phyloP scores from a whole-genome alignment of 2,113 vertebrate genomes.

The Amazona guildingii region DNA sequence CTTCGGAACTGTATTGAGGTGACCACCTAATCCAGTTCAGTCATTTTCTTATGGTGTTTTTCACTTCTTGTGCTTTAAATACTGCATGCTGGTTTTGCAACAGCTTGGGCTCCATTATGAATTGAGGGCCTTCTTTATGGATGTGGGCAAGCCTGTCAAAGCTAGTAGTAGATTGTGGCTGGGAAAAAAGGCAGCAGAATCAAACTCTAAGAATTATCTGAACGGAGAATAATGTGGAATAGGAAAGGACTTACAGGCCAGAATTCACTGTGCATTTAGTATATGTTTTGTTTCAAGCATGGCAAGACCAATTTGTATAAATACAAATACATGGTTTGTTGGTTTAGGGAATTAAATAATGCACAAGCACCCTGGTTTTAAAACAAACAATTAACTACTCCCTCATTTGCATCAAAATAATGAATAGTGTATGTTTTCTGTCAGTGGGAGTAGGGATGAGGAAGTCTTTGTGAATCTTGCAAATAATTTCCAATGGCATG shows the following conservation, averaged over 20 bases:
- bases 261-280: not conserved
- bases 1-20: not conserved
- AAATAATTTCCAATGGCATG: not conserved
- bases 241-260: not conserved
- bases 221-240: not conserved
- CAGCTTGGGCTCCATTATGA: not conserved
- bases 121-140: not conserved
- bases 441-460: not conserved
- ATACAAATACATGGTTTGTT: not conserved
- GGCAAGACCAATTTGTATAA: not conserved
- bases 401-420: conserved; percentile 1
- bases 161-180: not conserved
- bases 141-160: not conserved
- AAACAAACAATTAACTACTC: not conserved
- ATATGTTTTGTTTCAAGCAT: not conserved
- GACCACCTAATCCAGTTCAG: not conserved
- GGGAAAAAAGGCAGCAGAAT: not conserved
- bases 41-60: not conserved
- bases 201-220: not conserved
- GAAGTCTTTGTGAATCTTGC: not conserved
- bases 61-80: not conserved
- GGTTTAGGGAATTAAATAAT: conserved; percentile 8
- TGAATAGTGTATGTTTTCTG: not conserved
- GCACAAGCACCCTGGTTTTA: not conserved
- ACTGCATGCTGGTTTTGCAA: not conserved